Base-by-base conservation (phyloP, 2,888 invertebrate species). In the Drosophila planitibia region DNA sequence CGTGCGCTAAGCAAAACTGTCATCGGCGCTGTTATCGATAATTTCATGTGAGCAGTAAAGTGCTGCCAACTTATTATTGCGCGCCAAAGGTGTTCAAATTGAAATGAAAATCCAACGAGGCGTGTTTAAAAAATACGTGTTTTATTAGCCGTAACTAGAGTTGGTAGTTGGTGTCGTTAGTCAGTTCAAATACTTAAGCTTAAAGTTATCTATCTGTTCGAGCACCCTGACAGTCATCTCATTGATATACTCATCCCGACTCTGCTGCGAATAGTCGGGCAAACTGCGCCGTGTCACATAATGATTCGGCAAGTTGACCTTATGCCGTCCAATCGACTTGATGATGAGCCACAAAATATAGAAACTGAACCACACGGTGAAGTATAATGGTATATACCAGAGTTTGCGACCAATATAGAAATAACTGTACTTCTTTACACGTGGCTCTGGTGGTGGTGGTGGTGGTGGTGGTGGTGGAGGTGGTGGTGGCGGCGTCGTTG, bases 381-480 rank as follows among this genome's bases (percentile, higher is more conserved):
- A 96, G 91, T 96, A 96, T 53, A 96, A 92, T 0, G 96, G 96
- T 65, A 96, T 94, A 89, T 96, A 96, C 96, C 96, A 96, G 2
- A 96, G 93, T 82, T 96, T 96, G 70, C 95, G 94, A 1, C 96
- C 96, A 74, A 96, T 94, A 86, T 95, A 96, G 85, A 96, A 96
- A 92, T 96, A 96, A 81, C 95, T 96, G 92, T 96, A 96, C 81
- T 94, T 94, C 76, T 94, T 95, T 19, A 95, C 94, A 79, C 95
- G 92, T 4, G 93, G 91, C 66, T 93, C 91, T 59, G 91, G 91
- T 4, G 85, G 85, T 1, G 85, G 88, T 16, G 22, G 22, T 22
- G 22, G 22, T 25, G 81, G 91, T 3, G 82, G 74, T 0, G 93
- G 78, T 73, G 88, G 35, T 0, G 35, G 35, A 2, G 35, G 80